Percentiles rank a stretch among this genome's conserved stretches.
Conservation (phyloP, 2,113 vertebrate genomes). For the Neolamprologus kungweensis region DNA sequence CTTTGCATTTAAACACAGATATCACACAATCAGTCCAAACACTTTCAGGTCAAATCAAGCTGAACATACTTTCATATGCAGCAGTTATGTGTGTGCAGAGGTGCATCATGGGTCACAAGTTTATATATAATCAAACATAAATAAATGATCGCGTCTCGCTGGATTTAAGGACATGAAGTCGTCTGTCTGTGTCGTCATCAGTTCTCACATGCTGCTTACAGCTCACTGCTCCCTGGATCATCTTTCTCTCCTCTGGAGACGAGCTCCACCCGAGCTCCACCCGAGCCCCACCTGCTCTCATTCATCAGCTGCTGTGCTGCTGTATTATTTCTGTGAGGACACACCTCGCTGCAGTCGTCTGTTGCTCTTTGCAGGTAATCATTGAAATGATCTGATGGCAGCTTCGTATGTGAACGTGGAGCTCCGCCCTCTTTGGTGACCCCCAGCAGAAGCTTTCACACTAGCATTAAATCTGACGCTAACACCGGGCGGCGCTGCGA, state of each 20-base stretch:
- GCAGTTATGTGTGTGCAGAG: neutral
- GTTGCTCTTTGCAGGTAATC: neutral
- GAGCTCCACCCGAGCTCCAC: fast-evolving
- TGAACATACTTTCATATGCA: neutral
- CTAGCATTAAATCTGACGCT: neutral
- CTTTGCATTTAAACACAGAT: neutral
- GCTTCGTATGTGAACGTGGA: neutral
- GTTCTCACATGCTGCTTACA: neutral
- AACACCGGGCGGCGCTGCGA: fast-evolving
- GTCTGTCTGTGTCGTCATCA: neutral
- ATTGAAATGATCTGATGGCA: neutral
- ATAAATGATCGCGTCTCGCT: neutral
- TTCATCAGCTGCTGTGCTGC: neutral
- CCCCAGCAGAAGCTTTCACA: neutral
- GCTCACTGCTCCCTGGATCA: too few relatives aligned
- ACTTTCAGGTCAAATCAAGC: neutral
- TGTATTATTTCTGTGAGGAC: neutral
- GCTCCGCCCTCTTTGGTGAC: neutral
- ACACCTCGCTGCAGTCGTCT: fast-evolving
- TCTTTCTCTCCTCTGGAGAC: too few relatives aligned
- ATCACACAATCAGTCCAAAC: neutral
- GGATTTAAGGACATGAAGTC: neutral
- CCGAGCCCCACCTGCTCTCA: neutral
- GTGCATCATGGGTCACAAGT: neutral
- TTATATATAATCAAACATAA: neutral